Base-by-base conservation (phyloP, 2,888 invertebrate genomes). In the Meiosimyza decipiens region DNA sequence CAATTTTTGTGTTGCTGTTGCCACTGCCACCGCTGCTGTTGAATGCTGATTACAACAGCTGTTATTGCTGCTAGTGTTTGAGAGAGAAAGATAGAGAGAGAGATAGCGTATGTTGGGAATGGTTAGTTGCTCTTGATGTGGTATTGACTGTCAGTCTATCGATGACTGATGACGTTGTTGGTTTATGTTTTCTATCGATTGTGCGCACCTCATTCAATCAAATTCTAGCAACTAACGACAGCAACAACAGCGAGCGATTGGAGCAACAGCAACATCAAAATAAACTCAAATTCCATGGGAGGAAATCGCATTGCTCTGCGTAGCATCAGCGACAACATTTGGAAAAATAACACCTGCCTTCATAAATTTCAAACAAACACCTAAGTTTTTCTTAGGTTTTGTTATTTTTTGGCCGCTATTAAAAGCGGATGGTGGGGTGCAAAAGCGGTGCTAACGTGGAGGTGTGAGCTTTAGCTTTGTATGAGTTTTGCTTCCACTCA, bases 281-380 rank as follows among this genome's bases (percentile, higher is more conserved):
- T 28, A 57, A 57, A 57, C 22, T 6, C 28, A 57, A 16, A 18
- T 18, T 57, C 6, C 18, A 6, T 15, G 57, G 6, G 6, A 15
- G 67, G 49, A 57, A 67, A 18, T 67, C 54, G 28, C 54, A 40
- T 47, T 13, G 40, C 40, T 40, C 40, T 40, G 40, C 18, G 22
- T 54, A 63, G 63, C 63, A 66, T 66, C 18, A 33, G 28, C 28
- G 66, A 52, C 51, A 66, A 52, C 22, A 18, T 15, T 40, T 67
- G 57, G 67, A 67, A 55, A 67, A 49, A 13, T 49, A 67, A 57
- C 67, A 67, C 67, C 67, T 67, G 67, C 67, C 18, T 28, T 6
- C 67, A 47, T 40, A 22, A 28, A 16, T 54, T 16, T 28, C 57
- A 22, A 22, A 57, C 22, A 57, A 57, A 57, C 57, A 57, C 22